These are phyloP conservation scores for Bombycilla garrulus DNA, from an alignment of 2,113 vertebrate species.

Conservation along the genomic window DNA sequence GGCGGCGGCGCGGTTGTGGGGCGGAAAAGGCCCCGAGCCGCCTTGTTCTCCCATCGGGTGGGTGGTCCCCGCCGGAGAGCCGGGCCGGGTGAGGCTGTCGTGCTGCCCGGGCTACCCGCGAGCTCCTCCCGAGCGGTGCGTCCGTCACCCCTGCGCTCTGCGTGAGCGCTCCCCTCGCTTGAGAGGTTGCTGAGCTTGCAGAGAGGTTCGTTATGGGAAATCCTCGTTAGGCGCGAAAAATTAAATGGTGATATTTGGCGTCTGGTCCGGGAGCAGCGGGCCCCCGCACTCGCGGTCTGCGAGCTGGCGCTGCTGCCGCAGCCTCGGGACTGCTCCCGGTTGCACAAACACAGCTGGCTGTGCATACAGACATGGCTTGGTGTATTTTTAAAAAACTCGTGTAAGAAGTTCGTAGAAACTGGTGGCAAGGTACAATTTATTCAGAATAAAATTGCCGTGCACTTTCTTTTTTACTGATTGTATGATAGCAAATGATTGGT, in stretches of 20 bases:
- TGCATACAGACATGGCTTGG: accelerated
- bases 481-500: accelerated
- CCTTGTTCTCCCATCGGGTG: accelerated
- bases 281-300: too few relatives aligned
- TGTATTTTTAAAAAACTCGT: accelerated
- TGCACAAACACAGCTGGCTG: neutral
- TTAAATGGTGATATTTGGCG: accelerated
- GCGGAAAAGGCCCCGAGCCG: accelerated
- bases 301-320: neutral
- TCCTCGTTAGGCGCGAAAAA: neutral
- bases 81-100: neutral
- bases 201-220: neutral
- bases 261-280: accelerated
- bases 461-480: too few relatives aligned
- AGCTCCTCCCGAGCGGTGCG: neutral
- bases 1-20: neutral
- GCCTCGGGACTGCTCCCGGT: accelerated
- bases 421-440: accelerated
- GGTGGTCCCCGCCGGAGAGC: neutral
- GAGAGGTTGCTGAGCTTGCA: neutral
- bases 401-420: neutral
- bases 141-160: accelerated
- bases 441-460: neutral
- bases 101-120: neutral
- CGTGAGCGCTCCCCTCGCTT: neutral